A percentile compares a stretch with the other conserved stretches of the same genome.
phyloP scores from a whole-genome alignment of 2,113 vertebrate genomes.

The Paratilapia polleni region DNA sequence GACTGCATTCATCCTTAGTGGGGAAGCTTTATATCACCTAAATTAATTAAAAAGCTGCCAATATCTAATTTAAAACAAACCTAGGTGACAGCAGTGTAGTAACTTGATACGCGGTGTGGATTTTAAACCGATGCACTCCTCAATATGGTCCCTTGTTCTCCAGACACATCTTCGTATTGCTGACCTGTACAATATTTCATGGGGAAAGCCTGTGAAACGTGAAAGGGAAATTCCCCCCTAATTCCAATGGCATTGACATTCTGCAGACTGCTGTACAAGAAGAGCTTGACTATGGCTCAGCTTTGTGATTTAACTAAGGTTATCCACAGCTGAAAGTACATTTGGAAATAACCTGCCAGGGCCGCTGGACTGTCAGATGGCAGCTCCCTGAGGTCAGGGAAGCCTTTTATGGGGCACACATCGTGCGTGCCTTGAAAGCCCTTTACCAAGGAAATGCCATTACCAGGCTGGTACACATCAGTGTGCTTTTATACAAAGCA shows the following conservation, averaged over 20 bases:
- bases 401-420: conserved; percentile 56
- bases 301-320: conserved; percentile 23
- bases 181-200: conserved; percentile 55
- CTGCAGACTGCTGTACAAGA: conserved; percentile 53
- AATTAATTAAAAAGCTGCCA: conserved; percentile 48
- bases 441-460: conserved; percentile 61
- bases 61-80: conserved; percentile 48
- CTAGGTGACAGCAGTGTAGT: conserved; percentile 30
- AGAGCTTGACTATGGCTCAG: conserved; percentile 48
- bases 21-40: conserved; percentile 31
- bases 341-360: conserved; percentile 54
- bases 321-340: conserved; percentile 47
- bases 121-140: conserved; percentile 60
- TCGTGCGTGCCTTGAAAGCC: conserved; percentile 48
- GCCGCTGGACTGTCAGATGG: conserved; percentile 43
- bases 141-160: background rate
- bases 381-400: conserved; percentile 65
- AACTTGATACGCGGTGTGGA: conserved; percentile 30
- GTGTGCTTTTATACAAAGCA: conserved; percentile 41
- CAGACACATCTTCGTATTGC: conserved; percentile 39
- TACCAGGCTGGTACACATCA: conserved; percentile 31
- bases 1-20: conserved; percentile 26
- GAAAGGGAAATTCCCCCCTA: conserved; percentile 65
- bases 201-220: conserved; percentile 58
- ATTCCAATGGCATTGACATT: conserved; percentile 64